Conservation (phyloP, 2,797 vertebrate genomes). For the Clarias fuscus region DNA sequence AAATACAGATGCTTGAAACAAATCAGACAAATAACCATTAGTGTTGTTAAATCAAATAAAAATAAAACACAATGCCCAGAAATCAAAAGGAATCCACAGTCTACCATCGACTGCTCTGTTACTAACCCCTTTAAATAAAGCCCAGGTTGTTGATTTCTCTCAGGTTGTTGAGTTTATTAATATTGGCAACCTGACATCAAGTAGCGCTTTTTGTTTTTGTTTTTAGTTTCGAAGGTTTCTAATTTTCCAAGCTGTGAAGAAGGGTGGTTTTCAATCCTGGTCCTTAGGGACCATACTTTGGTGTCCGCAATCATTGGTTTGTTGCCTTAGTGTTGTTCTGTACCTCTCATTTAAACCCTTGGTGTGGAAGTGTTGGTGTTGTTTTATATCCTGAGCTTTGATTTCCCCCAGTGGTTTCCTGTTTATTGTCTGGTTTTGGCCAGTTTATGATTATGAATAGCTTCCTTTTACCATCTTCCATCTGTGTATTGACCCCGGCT, state of each 20-base stretch:
- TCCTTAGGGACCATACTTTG: background rate
- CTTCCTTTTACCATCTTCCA: background rate
- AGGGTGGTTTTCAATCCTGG: background rate
- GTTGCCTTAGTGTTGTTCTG: background rate
- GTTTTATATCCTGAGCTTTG: background rate
- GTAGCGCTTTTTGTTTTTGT: background rate
- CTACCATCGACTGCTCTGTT: background rate
- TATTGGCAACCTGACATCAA: background rate
- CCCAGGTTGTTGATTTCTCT: background rate
- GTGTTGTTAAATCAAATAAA: too few species aligned
- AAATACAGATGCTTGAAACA: too few species aligned
- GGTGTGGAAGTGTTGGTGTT: background rate
- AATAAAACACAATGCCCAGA: too few species aligned
- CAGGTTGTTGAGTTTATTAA: background rate
- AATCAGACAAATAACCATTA: too few species aligned
- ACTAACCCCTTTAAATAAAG: background rate
- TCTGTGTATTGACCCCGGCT: background rate
- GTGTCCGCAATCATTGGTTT: background rate
- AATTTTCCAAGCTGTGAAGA: background rate
- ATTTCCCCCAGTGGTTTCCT: background rate
- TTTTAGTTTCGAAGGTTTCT: background rate
- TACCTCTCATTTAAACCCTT: background rate
- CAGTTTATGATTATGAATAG: background rate
- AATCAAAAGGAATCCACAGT: too few species aligned
- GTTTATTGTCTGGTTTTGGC: background rate